Percentiles rank a stretch among this genome's conserved stretches.
Conservation (phyloP, 2,797 vertebrate genomes). For the Clarias platycephalus region DNA sequence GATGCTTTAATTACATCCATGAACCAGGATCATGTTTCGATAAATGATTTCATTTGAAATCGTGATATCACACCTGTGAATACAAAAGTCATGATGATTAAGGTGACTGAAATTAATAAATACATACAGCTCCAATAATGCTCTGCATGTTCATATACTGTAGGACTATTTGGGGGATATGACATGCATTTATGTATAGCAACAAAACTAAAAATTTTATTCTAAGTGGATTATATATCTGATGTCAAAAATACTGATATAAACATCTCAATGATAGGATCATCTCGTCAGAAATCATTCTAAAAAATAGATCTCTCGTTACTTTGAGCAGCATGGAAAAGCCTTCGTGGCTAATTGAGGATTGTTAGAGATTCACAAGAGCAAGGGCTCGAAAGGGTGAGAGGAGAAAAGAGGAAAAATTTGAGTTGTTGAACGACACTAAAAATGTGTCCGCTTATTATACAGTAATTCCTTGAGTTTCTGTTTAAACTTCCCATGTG, state of each 20-base stretch:
- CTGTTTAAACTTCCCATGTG: neutral
- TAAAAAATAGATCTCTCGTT: conserved; percentile 37
- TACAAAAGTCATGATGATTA: conserved; percentile 47
- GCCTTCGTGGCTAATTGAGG: conserved; percentile 15
- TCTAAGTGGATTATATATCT: conserved; percentile 32
- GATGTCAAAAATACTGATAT: conserved; percentile 44
- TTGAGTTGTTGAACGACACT: neutral
- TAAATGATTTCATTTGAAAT: conserved; percentile 31
- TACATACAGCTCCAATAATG: conserved; percentile 17
- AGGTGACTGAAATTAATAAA: conserved; percentile 8
- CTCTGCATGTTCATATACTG: conserved; percentile 38
- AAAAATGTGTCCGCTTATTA: neutral
- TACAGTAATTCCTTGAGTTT: neutral
- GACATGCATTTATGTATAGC: conserved; percentile 38
- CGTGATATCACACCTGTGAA: conserved; percentile 22
- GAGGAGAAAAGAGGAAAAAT: neutral
- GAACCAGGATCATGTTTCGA: conserved; percentile 19
- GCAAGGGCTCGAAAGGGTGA: neutral
- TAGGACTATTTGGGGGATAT: conserved; percentile 31
- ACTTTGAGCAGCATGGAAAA: conserved; percentile 19
- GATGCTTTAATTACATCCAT: conserved; percentile 31
- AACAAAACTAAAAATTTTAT: conserved; percentile 25
- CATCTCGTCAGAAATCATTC: conserved; percentile 28
- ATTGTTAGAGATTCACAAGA: conserved; percentile 11
- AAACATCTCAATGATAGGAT: conserved; percentile 32